A percentile compares a stretch with the other conserved stretches of the same genome.
phyloP scores from a whole-genome alignment of 1,140 invertebrate genomes.

The Drosophila repleta region DNA sequence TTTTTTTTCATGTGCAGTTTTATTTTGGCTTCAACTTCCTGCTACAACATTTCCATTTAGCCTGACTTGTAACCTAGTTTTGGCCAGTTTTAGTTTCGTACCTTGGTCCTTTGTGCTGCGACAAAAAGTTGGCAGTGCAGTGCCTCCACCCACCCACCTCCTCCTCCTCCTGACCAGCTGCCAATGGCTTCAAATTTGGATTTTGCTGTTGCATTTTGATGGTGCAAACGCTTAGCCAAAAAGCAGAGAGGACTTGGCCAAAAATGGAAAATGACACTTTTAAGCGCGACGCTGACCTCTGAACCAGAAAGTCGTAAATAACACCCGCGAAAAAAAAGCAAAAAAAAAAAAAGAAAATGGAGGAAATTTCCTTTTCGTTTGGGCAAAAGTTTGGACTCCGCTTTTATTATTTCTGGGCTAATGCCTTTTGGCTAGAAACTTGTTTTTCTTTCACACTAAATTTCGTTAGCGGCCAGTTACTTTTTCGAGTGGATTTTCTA shows the following conservation, averaged over 20 bases:
- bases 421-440: slow-evolving; percentile 62
- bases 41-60: slow-evolving; percentile 75
- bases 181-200: slow-evolving; percentile 23
- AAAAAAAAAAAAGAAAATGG: background rate
- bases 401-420: slow-evolving; percentile 69
- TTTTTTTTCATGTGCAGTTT: slow-evolving; percentile 52
- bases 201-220: slow-evolving; percentile 67
- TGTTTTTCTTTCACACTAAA: slow-evolving; percentile 72
- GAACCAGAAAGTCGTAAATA: slow-evolving; percentile 82
- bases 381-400: slow-evolving; percentile 14
- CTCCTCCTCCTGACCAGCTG: background rate
- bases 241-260: slow-evolving; percentile 28
- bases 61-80: slow-evolving; percentile 71
- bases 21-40: slow-evolving; percentile 58
- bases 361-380: slow-evolving; percentile 66
- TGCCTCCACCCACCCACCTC: background rate
- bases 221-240: slow-evolving; percentile 47
- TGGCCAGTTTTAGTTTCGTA: slow-evolving; percentile 26
- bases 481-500: slow-evolving; percentile 51
- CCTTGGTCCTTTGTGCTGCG: slow-evolving; percentile 29
- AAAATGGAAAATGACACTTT: slow-evolving; percentile 79
- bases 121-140: slow-evolving; percentile 39
- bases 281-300: slow-evolving; percentile 79
- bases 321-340: slow-evolving; percentile 8
- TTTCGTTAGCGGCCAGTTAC: slow-evolving; percentile 77